These are phyloP conservation scores for Gallinago media DNA, from an alignment of 2,113 vertebrate genomes.

Conservation along the genomic window DNA sequence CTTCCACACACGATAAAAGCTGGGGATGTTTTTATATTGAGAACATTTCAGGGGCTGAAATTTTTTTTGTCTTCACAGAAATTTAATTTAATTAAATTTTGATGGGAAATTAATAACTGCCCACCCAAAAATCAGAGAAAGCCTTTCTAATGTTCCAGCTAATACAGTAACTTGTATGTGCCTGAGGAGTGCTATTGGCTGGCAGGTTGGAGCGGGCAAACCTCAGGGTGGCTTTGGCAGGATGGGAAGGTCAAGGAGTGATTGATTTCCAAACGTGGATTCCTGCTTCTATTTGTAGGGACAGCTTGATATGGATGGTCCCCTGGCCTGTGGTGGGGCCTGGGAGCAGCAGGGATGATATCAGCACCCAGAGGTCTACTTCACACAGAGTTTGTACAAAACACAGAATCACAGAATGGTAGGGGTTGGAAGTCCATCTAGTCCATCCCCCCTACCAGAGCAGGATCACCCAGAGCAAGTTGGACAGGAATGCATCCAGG, in stretches of 20 bases:
- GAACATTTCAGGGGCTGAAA: neutral
- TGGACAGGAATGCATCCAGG: neutral
- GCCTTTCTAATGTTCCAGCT: neutral
- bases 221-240: neutral
- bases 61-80: neutral
- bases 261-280: neutral
- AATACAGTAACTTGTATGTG: neutral
- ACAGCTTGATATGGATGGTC: neutral
- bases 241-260: neutral
- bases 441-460: neutral
- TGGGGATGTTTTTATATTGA: neutral
- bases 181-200: fast-evolving
- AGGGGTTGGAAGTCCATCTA: neutral
- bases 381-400: neutral
- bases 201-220: neutral
- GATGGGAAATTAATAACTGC: neutral
- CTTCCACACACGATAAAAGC: neutral
- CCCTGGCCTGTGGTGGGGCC: neutral
- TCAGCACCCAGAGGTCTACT: neutral
- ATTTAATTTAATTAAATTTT: neutral
- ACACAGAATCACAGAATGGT: neutral
- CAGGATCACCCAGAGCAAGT: neutral
- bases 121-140: neutral
- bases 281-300: neutral
- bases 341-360: neutral